These are phyloP conservation scores for Gibbula magus DNA, from an alignment of 2,888 invertebrate species.

Conservation along the genomic window DNA sequence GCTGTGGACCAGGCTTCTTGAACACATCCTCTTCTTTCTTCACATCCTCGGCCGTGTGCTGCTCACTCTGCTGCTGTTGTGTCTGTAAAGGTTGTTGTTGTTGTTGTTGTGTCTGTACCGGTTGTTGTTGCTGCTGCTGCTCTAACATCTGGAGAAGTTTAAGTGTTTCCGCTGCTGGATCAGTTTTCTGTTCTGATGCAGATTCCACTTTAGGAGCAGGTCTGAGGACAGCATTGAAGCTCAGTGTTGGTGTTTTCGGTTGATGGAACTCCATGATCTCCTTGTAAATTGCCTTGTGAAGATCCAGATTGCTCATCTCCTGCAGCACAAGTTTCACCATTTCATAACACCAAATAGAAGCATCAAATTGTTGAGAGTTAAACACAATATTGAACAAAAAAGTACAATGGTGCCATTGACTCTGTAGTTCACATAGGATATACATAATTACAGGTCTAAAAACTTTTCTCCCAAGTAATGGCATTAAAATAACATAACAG, in stretches of 20 bases:
- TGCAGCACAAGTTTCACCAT: conserved; percentile 49
- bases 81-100: too few relatives aligned
- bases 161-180: neutral
- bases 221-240: conserved; percentile 61
- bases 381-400: neutral
- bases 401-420: too few relatives aligned
- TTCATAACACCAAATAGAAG: neutral
- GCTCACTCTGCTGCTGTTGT: neutral
- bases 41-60: neutral
- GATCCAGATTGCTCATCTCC: conserved; percentile 63
- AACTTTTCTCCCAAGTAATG: too few relatives aligned
- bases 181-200: neutral
- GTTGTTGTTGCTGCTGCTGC: neutral
- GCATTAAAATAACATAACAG: too few relatives aligned
- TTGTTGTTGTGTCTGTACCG: neutral
- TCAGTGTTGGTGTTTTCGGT: conserved; percentile 58
- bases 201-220: conserved; percentile 60
- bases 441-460: too few relatives aligned
- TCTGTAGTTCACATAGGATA: too few relatives aligned
- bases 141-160: conserved; percentile 7
- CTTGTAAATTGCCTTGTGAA: conserved; percentile 70
- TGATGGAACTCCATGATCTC: conserved; percentile 72
- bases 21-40: conserved; percentile 42
- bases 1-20: conserved; percentile 37
- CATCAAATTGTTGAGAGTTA: neutral